Conservation (phyloP, 2,797 vertebrate species). For the Chaunax sp. region DNA sequence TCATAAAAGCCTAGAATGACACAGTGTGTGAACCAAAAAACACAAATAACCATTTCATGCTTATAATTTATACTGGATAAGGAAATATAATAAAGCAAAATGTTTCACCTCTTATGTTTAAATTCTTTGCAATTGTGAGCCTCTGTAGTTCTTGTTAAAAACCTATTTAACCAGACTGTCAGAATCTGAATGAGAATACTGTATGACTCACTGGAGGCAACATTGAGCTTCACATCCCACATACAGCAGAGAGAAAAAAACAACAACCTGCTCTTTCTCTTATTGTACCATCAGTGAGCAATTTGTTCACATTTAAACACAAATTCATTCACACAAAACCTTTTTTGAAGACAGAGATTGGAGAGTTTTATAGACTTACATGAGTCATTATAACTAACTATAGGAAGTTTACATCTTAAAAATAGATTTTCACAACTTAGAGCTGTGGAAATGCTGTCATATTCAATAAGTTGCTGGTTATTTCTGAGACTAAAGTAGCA, state of each 20-base stretch:
- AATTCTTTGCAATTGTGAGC: too few relatives aligned
- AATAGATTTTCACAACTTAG: not conserved
- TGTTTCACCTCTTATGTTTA: too few relatives aligned
- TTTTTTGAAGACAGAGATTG: not conserved
- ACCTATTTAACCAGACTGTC: constrained; percentile 29
- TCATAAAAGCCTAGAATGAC: not conserved
- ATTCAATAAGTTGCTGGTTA: not conserved
- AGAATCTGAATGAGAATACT: constrained; percentile 40
- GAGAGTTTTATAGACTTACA: not conserved
- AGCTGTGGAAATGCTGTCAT: not conserved
- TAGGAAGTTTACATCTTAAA: not conserved
- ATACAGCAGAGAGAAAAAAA: constrained; percentile 31
- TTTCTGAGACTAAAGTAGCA: constrained; percentile 1
- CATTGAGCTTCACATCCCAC: constrained; percentile 47
- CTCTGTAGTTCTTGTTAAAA: constrained; percentile 4
- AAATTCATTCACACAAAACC: constrained; percentile 15
- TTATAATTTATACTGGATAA: too few relatives aligned
- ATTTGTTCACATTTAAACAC: constrained; percentile 26
- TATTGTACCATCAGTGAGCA: constrained; percentile 38
- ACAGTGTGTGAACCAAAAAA: not conserved
- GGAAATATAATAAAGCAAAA: too few relatives aligned
- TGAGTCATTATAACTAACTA: not conserved
- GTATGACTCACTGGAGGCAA: constrained; percentile 51
- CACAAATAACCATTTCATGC: not conserved
- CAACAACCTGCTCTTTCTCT: constrained; percentile 15